These are phyloP conservation scores for Crotalus horridus DNA, from an alignment of 2,113 vertebrate genomes.

Conservation along the genomic window DNA sequence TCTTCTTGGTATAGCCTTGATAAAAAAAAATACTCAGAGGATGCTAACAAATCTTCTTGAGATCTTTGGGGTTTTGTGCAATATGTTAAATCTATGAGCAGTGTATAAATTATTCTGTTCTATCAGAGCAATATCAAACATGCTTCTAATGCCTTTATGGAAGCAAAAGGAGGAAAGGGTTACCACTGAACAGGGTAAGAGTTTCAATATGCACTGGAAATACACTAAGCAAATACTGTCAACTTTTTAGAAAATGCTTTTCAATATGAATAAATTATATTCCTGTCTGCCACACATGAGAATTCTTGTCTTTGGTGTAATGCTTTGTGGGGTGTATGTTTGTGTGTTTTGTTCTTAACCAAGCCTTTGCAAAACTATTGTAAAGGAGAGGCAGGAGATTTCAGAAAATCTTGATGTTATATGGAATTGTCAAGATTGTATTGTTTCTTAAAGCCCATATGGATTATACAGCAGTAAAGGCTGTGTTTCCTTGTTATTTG, in stretches of 20 bases:
- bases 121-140: constrained; percentile 1
- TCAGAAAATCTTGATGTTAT: not conserved
- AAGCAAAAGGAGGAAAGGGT: not conserved
- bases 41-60: not conserved
- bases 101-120: not conserved
- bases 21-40: not conserved
- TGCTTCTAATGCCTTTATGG: not conserved
- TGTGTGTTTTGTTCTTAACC: not conserved
- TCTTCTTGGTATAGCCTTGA: not conserved
- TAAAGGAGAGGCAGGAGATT: not conserved
- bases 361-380: not conserved
- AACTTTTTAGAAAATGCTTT: not conserved
- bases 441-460: not conserved
- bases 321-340: not conserved
- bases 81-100: not conserved
- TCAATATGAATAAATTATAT: not conserved
- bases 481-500: not conserved
- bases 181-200: not conserved
- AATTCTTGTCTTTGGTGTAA: not conserved
- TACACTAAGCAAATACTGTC: not conserved
- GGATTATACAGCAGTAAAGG: not conserved
- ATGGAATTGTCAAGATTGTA: not conserved
- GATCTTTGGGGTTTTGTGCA: not conserved
- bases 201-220: not conserved
- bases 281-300: not conserved